A percentile compares a stretch with the other conserved stretches of the same genome.
Evolutionary conservation across 2,888 invertebrate species (phyloP).

Genomic region (Atherix ibis): DNA sequence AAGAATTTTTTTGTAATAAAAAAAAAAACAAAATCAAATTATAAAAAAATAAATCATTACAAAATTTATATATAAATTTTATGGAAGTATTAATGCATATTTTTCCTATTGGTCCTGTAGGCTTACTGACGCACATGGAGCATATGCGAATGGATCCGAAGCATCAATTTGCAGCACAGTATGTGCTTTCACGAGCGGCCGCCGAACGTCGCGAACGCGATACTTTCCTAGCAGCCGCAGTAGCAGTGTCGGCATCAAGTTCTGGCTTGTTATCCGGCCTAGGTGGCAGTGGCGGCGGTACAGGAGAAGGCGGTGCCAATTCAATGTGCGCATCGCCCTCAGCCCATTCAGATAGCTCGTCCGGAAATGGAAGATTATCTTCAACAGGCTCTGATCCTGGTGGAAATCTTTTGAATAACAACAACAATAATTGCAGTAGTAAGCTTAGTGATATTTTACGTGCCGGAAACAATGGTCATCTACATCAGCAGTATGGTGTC

Average conservation of each 20-base stretch:
- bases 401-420: slow-evolving; percentile 44
- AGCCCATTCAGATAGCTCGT: slow-evolving; percentile 74
- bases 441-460: slow-evolving; percentile 31
- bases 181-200: slow-evolving; percentile 77
- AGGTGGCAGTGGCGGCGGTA: slow-evolving; percentile 21
- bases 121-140: slow-evolving; percentile 85
- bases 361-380: slow-evolving; percentile 61
- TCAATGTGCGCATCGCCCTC: slow-evolving; percentile 69
- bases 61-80: too few relatives aligned
- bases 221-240: slow-evolving; percentile 48
- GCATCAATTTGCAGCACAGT: slow-evolving; percentile 90
- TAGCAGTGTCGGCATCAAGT: slow-evolving; percentile 42
- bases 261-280: slow-evolving; percentile 43
- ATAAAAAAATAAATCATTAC: too few relatives aligned
- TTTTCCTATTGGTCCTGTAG: too few relatives aligned
- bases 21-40: too few relatives aligned
- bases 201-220: slow-evolving; percentile 80
- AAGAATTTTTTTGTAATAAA: too few relatives aligned
- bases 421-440: slow-evolving; percentile 42
- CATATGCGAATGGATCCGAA: slow-evolving; percentile 95
- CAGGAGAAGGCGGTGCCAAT: slow-evolving; percentile 34
- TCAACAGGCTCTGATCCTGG: slow-evolving; percentile 63
- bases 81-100: too few relatives aligned
- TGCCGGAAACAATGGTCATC: slow-evolving; percentile 36
- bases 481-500: slow-evolving; percentile 45